A percentile compares a stretch with the other conserved stretches of the same genome.
phyloP scores from a whole-genome alignment of 2,797 vertebrate species.

The Crenuchus spilurus region DNA sequence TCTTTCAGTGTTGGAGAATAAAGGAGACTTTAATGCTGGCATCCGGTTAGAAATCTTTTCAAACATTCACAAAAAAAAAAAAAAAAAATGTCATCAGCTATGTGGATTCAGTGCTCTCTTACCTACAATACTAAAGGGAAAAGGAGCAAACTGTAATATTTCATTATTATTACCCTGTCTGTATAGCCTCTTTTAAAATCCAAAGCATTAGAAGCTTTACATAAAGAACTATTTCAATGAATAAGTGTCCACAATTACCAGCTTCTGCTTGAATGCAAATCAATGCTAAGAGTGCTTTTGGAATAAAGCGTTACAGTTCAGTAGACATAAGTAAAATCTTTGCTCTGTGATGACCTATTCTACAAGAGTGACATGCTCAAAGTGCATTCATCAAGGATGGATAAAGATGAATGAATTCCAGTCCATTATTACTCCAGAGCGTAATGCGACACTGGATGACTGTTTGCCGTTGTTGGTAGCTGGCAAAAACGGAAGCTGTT shows the following conservation, averaged over 20 bases:
- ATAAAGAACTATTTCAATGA: no score
- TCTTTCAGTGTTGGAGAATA: constrained; percentile 1
- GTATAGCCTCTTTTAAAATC: neutral
- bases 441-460: no score
- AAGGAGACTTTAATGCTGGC: neutral
- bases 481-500: neutral
- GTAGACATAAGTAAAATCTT: no score
- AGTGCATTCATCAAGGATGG: no score
- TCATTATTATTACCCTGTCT: neutral
- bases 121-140: neutral
- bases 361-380: no score
- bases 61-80: neutral
- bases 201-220: neutral
- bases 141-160: neutral
- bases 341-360: no score
- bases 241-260: no score
- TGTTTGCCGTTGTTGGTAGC: neutral
- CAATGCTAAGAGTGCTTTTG: no score
- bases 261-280: no score
- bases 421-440: no score
- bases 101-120: neutral
- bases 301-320: no score
- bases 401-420: no score
- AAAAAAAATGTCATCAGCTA: neutral
- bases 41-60: neutral